These are phyloP conservation scores for Magallana gigas DNA, from an alignment of 1,140 invertebrate species.

Conservation along the genomic window DNA sequence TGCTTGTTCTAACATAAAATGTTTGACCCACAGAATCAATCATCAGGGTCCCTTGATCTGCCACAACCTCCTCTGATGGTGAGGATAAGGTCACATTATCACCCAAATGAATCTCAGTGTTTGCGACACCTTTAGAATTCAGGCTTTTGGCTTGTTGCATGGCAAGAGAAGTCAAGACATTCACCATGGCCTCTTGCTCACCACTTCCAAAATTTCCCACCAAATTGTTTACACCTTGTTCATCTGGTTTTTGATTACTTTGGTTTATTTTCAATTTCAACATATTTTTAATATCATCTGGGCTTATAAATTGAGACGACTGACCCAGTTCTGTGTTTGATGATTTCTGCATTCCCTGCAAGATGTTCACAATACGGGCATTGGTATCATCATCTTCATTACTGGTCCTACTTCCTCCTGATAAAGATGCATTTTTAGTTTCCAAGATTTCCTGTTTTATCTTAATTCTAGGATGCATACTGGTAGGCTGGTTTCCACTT, in stretches of 20 bases:
- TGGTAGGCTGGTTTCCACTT: constrained; percentile 2
- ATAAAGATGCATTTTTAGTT: constrained; percentile 29
- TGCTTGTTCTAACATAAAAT: constrained; percentile 25
- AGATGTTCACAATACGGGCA: constrained; percentile 58
- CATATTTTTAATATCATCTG: constrained; percentile 53
- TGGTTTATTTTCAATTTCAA: constrained; percentile 52
- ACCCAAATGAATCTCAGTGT: constrained; percentile 40
- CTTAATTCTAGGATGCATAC: constrained; percentile 27
- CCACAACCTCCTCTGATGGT: constrained; percentile 62
- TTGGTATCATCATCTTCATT: constrained; percentile 2
- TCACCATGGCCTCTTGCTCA: constrained; percentile 55
- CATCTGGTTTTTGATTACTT: not conserved
- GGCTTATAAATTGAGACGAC: constrained; percentile 16
- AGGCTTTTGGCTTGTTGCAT: constrained; percentile 63
- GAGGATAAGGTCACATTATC: constrained; percentile 58
- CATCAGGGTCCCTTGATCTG: constrained; percentile 57
- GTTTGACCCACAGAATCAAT: constrained; percentile 58
- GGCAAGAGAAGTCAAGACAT: constrained; percentile 68
- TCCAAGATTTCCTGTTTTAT: constrained; percentile 57
- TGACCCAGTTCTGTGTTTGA: constrained; percentile 44
- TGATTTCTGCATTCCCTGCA: constrained; percentile 68
- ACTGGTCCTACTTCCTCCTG: not conserved
- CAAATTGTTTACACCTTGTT: constrained; percentile 26
- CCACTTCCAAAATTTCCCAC: constrained; percentile 12
- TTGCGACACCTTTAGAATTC: not conserved